These are phyloP conservation scores for Ptilonorhynchus violaceus DNA, from an alignment of 2,113 vertebrate genomes.

Conservation along the genomic window DNA sequence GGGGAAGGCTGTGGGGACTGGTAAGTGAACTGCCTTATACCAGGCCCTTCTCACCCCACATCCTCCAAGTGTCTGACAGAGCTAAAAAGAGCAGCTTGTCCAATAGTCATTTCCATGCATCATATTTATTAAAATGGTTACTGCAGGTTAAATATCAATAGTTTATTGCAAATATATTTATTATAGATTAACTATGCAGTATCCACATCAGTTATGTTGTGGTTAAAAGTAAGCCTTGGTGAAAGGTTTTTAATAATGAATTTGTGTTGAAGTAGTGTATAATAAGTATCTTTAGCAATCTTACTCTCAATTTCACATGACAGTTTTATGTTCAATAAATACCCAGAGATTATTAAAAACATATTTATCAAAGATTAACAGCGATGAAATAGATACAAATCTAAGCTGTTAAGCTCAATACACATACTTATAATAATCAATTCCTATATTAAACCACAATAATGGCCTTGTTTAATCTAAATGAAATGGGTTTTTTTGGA, in stretches of 20 bases:
- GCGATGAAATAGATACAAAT: slow-evolving; percentile 73
- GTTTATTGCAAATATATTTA: slow-evolving; percentile 54
- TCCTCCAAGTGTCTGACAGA: not conserved
- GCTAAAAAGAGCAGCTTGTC: not conserved
- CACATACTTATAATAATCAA: slow-evolving; percentile 68
- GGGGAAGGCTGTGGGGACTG: not conserved
- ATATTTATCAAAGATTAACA: slow-evolving; percentile 79
- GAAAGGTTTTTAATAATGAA: slow-evolving; percentile 53
- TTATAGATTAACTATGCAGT: slow-evolving; percentile 12
- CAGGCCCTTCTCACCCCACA: not conserved
- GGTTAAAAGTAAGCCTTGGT: slow-evolving; percentile 33
- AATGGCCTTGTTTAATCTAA: slow-evolving; percentile 59
- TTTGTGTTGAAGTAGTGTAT: slow-evolving; percentile 7
- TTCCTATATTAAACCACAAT: slow-evolving; percentile 64
- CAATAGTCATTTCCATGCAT: slow-evolving; percentile 15
- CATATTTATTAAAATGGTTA: slow-evolving; percentile 53
- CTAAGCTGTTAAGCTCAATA: slow-evolving; percentile 67
- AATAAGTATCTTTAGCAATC: slow-evolving; percentile 51
- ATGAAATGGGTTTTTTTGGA: not conserved
- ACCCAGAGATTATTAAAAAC: slow-evolving; percentile 77
- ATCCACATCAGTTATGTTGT: not conserved
- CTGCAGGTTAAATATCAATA: slow-evolving; percentile 60
- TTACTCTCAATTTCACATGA: slow-evolving; percentile 45
- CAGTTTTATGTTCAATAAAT: slow-evolving; percentile 77
- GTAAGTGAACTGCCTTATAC: not conserved